Base-by-base conservation (phyloP, 2,113 vertebrate species). In the Arothron firmamentum region DNA sequence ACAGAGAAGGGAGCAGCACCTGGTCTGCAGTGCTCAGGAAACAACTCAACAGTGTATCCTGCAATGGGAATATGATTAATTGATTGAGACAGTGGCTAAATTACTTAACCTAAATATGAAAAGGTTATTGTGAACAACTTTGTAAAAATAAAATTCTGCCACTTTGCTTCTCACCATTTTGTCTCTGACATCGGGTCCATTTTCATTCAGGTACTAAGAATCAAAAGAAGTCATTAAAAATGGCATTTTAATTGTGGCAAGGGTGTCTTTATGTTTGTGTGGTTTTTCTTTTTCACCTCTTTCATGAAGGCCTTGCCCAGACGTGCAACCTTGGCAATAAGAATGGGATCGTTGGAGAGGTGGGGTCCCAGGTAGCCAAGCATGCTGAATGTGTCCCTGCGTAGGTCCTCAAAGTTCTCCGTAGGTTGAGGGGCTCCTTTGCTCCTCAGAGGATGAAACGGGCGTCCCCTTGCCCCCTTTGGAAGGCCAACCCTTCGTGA, bases 241-340 rank as follows among this genome's bases (percentile, higher is more conserved):
- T 14, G 50, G 10, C 0, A 62, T 17, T 73, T 12, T 66, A 38
- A 18, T 28, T 42, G 8, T 55, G 15, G 55, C 9, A n/a, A 1
- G 31, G 11, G 20, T 6, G 14, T 47, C 14, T 38, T 38, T 38
- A 11, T 38, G 11, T 0, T 38, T 47, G n/a, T 47, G 45, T 47
- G 15, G 4, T 47, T 16, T 16, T n/a, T 47, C 13, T n/a, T n/a
- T 6, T n/a, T 47, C 75, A 98, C 97, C 97, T 98, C 96, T 78
- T 99, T 99, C 96, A 99, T 98, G 84, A 98, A 97, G 11, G 89
- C 94, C 83, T 98, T 99, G 71, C 97, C 97, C 68, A 99, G 90
- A 13, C 97, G 93, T 20, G 98, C 92, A 7, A 98, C 85, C 91
- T 99, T 99, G 18, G 96, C 96, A 9, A 99, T 95, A 54, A 99